Evolutionary conservation across 2,113 vertebrate genomes (phyloP).

Genomic region (Myotis yumanensis): DNA sequence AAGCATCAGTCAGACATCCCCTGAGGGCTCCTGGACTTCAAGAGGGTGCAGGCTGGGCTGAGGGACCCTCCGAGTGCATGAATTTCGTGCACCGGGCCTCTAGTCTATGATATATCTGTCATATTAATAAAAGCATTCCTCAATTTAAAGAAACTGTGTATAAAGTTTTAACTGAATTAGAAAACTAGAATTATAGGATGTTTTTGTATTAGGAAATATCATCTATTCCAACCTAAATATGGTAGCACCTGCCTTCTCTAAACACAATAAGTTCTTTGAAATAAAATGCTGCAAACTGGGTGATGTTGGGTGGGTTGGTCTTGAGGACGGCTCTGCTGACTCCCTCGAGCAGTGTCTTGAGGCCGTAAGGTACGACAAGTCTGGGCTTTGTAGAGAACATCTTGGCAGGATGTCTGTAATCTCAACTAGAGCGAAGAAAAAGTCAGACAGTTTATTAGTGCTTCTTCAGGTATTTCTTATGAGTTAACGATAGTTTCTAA

Average conservation of each 20-base stretch:
- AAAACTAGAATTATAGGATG: too few relatives aligned
- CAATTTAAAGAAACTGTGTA: too few relatives aligned
- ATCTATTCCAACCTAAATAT: too few relatives aligned
- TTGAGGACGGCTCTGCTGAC: constrained; percentile 80
- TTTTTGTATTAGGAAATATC: too few relatives aligned
- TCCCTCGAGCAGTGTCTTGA: constrained; percentile 82
- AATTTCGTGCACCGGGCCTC: too few relatives aligned
- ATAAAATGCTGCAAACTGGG: constrained; percentile 79
- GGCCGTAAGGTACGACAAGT: constrained; percentile 78
- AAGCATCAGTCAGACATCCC: too few relatives aligned
- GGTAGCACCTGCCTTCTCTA: constrained; percentile 70
- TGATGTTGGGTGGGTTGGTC: constrained; percentile 74
- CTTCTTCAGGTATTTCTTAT: neutral
- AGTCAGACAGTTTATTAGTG: neutral
- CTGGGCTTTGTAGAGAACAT: constrained; percentile 78
- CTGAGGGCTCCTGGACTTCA: too few relatives aligned
- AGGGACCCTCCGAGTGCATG: too few relatives aligned
- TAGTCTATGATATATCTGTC: too few relatives aligned
- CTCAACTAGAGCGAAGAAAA: constrained; percentile 67
- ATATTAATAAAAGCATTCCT: too few relatives aligned
- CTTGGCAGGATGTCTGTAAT: constrained; percentile 58
- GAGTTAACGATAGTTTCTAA: neutral
- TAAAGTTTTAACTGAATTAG: too few relatives aligned
- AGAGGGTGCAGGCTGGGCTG: too few relatives aligned
- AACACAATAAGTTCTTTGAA: constrained; percentile 82